phyloP scores from a whole-genome alignment of 2,113 vertebrate genomes.

The Corythornis cristatus region DNA sequence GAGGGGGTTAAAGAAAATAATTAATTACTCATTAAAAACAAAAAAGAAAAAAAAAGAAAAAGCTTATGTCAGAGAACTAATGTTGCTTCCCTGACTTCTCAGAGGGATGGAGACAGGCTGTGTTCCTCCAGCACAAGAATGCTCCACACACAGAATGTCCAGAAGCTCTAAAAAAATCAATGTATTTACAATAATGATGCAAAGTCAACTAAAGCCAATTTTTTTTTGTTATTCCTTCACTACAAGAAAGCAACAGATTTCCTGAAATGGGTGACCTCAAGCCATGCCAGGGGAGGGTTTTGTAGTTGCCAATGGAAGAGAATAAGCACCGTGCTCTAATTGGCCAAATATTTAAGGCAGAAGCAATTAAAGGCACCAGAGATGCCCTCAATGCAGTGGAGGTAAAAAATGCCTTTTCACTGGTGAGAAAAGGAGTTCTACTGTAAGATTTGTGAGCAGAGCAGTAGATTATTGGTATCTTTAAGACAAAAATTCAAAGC shows the following conservation, averaged over 20 bases:
- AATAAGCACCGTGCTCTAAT: neutral
- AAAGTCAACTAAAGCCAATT: slow-evolving; percentile 16
- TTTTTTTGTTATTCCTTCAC: slow-evolving; percentile 29
- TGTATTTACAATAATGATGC: slow-evolving; percentile 70
- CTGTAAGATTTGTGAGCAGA: neutral
- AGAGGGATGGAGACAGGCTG: slow-evolving; percentile 22
- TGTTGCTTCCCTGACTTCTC: slow-evolving; percentile 20
- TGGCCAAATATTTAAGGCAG: slow-evolving; percentile 11
- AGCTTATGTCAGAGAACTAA: slow-evolving; percentile 20
- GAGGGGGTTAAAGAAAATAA: neutral
- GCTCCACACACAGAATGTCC: slow-evolving; percentile 45
- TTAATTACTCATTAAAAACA: slow-evolving; percentile 15
- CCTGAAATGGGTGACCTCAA: slow-evolving; percentile 9
- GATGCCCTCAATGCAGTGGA: neutral
- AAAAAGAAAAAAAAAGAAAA: neutral
- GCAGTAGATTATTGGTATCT: neutral
- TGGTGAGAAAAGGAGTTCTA: neutral
- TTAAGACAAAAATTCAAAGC: neutral
- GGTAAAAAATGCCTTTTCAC: neutral
- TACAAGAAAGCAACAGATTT: neutral
- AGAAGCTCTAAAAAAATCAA: slow-evolving; percentile 60
- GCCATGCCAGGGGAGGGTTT: slow-evolving; percentile 12
- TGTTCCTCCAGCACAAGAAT: neutral
- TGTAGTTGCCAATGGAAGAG: neutral
- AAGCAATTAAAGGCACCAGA: neutral